Percentiles rank a stretch among this genome's conserved stretches.
Conservation (phyloP, 2,797 vertebrate species). For the Myripristis murdjan region DNA sequence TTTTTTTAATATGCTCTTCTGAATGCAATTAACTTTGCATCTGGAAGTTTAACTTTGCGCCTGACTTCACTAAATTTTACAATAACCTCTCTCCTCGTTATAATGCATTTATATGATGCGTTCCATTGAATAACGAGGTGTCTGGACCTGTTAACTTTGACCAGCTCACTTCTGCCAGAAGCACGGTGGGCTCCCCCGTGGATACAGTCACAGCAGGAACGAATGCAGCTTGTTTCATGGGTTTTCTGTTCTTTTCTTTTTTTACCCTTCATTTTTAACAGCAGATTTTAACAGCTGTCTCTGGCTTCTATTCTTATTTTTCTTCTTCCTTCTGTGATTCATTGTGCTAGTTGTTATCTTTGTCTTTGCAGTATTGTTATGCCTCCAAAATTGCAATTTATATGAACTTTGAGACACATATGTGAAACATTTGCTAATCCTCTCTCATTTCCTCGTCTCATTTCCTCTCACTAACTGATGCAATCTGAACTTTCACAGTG, state of each 20-base stretch:
- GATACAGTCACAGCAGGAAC: conserved; percentile 16
- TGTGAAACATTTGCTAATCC: too few relatives aligned
- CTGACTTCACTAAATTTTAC: conserved; percentile 32
- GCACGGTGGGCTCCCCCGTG: conserved; percentile 10
- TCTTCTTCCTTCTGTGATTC: conserved; percentile 10
- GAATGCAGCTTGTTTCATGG: conserved; percentile 1
- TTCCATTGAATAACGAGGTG: conserved; percentile 21
- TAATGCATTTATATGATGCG: conserved; percentile 46
- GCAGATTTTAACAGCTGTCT: background rate
- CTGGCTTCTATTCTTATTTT: background rate
- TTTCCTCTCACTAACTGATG: too few relatives aligned
- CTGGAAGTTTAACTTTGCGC: conserved; percentile 4
- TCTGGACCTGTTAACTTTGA: conserved; percentile 15
- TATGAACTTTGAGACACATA: too few relatives aligned
- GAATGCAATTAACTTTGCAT: conserved; percentile 4
- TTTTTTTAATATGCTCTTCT: background rate
- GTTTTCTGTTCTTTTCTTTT: background rate
- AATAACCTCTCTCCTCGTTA: background rate
- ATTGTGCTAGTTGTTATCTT: background rate
- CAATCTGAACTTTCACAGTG: background rate
- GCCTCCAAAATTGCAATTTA: background rate
- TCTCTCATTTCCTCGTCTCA: too few relatives aligned
- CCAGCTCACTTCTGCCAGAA: conserved; percentile 22
- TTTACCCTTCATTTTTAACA: too few relatives aligned
- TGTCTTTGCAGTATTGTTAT: background rate